These are phyloP conservation scores for Eremophila alpestris DNA, from an alignment of 2,797 vertebrate species.

Conservation along the genomic window DNA sequence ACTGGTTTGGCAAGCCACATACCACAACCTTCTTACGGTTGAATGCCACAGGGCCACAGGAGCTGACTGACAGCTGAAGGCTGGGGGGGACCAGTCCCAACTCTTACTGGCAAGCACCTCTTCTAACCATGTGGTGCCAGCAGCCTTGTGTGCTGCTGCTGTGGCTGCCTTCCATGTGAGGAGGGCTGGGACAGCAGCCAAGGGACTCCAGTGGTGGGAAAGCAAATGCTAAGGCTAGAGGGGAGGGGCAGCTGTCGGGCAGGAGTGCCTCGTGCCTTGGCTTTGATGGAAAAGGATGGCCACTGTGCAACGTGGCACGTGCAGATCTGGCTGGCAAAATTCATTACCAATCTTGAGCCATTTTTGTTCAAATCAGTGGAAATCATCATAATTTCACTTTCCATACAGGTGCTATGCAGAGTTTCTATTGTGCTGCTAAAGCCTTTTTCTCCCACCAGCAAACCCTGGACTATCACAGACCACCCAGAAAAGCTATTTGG, in stretches of 20 bases:
- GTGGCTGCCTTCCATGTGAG: background rate
- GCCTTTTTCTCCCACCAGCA: background rate
- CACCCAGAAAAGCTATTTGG: background rate
- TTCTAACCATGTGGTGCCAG: background rate
- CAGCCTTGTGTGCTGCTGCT: background rate
- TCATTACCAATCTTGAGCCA: background rate
- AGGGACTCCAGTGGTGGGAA: background rate
- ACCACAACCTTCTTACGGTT: fast-evolving
- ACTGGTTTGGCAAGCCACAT: background rate
- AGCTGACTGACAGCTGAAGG: background rate
- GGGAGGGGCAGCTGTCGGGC: background rate
- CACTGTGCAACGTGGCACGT: background rate
- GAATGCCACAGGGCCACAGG: background rate
- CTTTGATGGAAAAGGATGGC: background rate
- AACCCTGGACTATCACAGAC: background rate
- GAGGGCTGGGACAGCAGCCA: background rate
- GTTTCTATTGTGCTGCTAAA: background rate
- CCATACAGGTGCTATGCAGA: background rate
- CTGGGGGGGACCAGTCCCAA: background rate
- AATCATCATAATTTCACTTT: background rate
- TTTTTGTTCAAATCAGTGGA: background rate
- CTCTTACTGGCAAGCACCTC: background rate
- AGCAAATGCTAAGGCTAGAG: background rate
- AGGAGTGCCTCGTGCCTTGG: background rate
- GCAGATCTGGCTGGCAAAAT: background rate